Conservation (phyloP, 2,888 invertebrate genomes). For the Drosophila bunnanda region DNA sequence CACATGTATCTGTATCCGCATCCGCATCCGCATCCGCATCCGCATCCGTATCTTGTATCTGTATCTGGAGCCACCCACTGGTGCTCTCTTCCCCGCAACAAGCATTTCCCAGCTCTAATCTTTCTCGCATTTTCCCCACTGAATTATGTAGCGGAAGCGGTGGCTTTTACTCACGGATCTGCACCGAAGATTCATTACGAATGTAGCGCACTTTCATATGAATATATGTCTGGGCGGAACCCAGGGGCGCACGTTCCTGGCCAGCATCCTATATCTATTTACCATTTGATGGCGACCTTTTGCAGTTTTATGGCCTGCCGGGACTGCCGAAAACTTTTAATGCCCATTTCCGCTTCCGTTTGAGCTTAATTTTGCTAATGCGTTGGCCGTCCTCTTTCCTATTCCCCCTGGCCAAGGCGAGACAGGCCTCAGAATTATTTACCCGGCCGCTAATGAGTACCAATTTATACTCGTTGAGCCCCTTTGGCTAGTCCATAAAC, state of each 20-base stretch:
- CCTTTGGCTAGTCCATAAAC: background rate
- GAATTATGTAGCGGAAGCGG: slow-evolving; percentile 75
- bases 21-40: slow-evolving; percentile 17
- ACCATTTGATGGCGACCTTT: slow-evolving; percentile 64
- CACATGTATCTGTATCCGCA: slow-evolving; percentile 25
- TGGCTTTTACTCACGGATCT: slow-evolving; percentile 65
- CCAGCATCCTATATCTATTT: slow-evolving; percentile 67
- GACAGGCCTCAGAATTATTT: slow-evolving; percentile 28
- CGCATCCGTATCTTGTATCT: slow-evolving; percentile 13
- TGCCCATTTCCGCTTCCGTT: slow-evolving; percentile 60
- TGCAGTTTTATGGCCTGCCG: slow-evolving; percentile 49
- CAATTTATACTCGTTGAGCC: slow-evolving; percentile 47
- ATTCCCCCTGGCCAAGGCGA: background rate
- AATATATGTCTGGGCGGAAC: slow-evolving; percentile 22
- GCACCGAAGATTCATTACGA: slow-evolving; percentile 60
- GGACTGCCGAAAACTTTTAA: slow-evolving; percentile 63
- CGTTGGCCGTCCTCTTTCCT: slow-evolving; percentile 37
- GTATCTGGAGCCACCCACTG: slow-evolving; percentile 36
- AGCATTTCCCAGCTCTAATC: slow-evolving; percentile 42
- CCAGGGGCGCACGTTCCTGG: slow-evolving; percentile 47
- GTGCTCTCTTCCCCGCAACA: slow-evolving; percentile 3
- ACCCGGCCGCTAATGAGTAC: slow-evolving; percentile 59
- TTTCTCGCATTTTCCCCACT: slow-evolving; percentile 57
- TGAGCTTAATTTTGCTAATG: slow-evolving; percentile 71
- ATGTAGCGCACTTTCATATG: slow-evolving; percentile 36